phyloP scores from a whole-genome alignment of 2,113 vertebrate genomes.

The Numida meleagris region DNA sequence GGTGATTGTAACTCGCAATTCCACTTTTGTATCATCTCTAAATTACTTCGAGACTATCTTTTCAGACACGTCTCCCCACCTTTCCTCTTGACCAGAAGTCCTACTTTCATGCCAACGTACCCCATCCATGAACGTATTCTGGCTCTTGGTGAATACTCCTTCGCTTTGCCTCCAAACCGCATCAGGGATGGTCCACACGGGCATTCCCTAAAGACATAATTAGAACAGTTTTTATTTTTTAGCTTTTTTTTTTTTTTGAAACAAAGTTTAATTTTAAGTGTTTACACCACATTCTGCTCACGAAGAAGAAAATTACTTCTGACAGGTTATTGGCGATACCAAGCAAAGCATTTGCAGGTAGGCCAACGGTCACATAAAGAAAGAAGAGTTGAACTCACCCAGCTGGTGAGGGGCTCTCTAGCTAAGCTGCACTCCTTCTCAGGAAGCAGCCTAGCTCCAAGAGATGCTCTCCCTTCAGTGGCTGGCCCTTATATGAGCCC shows the following conservation, averaged over 20 bases:
- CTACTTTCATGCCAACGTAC: constrained; percentile 71
- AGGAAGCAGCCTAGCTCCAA: no score
- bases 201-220: constrained; percentile 85
- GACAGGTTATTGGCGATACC: no score
- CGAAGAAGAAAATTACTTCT: no score
- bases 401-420: no score
- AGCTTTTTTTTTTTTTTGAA: not conserved
- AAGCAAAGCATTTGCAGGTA: no score
- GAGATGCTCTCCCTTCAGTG: no score
- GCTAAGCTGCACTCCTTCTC: no score
- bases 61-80: not conserved
- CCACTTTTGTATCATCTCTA: not conserved
- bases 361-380: no score
- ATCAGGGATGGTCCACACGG: constrained; percentile 91
- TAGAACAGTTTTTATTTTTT: not conserved
- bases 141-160: constrained; percentile 91
- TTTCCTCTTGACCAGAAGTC: not conserved
- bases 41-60: not conserved
- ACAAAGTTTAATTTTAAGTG: not conserved
- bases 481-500: no score
- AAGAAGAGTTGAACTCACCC: no score
- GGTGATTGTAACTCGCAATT: not conserved
- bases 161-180: constrained; percentile 94
- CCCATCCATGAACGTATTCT: constrained; percentile 95
- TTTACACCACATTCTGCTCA: not conserved